Base-by-base conservation (phyloP, 2,888 invertebrate genomes). In the Idaea straminata region DNA sequence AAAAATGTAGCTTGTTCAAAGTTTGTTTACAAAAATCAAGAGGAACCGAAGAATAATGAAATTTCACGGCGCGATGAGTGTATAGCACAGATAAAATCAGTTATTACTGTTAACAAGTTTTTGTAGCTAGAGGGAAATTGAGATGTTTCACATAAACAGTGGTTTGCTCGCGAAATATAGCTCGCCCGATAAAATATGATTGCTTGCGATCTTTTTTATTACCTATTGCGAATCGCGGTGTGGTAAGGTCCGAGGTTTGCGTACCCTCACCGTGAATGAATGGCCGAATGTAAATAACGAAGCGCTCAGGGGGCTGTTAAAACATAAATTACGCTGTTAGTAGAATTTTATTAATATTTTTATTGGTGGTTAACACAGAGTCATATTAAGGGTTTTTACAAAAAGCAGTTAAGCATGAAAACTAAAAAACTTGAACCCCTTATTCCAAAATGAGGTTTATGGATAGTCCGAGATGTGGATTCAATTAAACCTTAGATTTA, bases 111-210 rank as follows among this genome's bases (percentile, higher is more conserved):
- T 87, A 85, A 84, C 84, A 87, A 83, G 82, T 80, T 75, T 77
- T 84, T 87, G 83, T 81, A 79, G 78, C 77, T 76, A 72, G 74
- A 77, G 80, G 82, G 82, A 83, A 85, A 84, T 85, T 81, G 85
- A 84, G 82, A 78, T 79, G 75, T 83, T 83, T 79, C 81, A 78
- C 78, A 79, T 81, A 82, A 83, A 82, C 77, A 77, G 70, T 67
- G 70, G 75, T 74, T 79, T 81, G 83, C 80, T 75, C 77, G 76
- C 77, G 81, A 80, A 81, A 85, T 86, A 87, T 83, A 81, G 83
- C 86, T 84, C 83, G 81, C 76, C 78, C 86, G 84, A 88, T 91
- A 89, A 91, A 88, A 89, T 89, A 91, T 91, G 89, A 90, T 91
- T 89, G 86, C 82, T 76, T 78, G 78, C 81, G 83, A 86, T 87